These are phyloP conservation scores for Catharus ustulatus DNA, from an alignment of 2,797 vertebrate genomes.

Conservation along the genomic window DNA sequence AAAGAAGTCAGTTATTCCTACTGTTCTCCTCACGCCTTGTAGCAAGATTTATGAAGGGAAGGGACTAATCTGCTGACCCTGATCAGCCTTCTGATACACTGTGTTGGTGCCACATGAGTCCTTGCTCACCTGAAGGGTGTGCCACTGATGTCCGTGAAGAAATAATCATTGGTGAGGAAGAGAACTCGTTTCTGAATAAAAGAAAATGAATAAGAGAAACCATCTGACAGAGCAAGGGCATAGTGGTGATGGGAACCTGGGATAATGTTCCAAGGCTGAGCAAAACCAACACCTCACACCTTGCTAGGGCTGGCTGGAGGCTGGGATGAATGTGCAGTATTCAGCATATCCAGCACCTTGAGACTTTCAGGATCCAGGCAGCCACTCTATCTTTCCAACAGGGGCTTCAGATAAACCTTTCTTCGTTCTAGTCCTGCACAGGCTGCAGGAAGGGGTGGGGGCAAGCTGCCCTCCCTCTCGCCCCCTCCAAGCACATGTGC, in stretches of 20 bases:
- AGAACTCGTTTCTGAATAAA: conserved; percentile 87
- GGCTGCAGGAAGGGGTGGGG: not conserved
- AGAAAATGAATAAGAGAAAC: not conserved
- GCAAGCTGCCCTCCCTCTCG: not conserved
- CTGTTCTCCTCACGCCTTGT: not conserved
- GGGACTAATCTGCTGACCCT: not conserved
- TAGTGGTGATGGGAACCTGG: not conserved
- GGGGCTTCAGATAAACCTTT: not conserved
- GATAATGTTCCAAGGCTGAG: not conserved
- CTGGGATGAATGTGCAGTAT: not conserved
- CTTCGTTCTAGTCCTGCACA: not conserved
- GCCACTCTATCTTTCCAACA: not conserved
- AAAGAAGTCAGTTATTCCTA: not conserved
- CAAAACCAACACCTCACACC: not conserved
- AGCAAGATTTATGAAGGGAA: not conserved
- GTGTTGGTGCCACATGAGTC: accelerated
- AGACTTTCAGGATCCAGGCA: not conserved
- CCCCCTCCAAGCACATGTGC: accelerated
- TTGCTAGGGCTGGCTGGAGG: not conserved
- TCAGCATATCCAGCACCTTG: not conserved
- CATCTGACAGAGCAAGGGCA: not conserved
- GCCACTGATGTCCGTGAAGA: conserved; percentile 90
- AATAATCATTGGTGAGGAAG: conserved; percentile 94
- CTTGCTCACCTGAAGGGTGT: conserved; percentile 92
- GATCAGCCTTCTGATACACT: not conserved